Percentiles rank a stretch among this genome's conserved stretches.
Evolutionary conservation across 2,113 vertebrate genomes (phyloP).

Genomic region (Serilophus lunatus): DNA sequence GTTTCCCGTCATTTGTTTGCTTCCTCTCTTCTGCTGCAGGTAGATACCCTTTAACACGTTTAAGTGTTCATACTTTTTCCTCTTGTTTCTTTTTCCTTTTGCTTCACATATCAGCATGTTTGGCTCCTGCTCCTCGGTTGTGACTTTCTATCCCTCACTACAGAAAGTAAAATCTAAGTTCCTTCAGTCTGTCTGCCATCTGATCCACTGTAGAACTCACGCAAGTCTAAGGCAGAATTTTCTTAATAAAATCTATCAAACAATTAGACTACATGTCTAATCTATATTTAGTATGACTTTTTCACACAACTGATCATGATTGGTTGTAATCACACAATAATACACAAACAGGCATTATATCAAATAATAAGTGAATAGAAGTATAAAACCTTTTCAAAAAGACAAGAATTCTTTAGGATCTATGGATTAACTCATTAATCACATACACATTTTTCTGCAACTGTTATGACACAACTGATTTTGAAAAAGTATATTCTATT

Average conservation of each 20-base stretch:
- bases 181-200: not conserved
- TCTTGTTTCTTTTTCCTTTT: not conserved
- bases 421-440: not conserved
- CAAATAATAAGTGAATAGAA: not conserved
- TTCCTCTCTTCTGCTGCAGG: not conserved
- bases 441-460: not conserved
- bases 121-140: not conserved
- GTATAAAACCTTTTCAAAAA: not conserved
- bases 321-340: not conserved
- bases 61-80: not conserved
- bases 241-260: not conserved
- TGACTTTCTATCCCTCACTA: not conserved
- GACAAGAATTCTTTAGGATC: not conserved
- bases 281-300: not conserved
- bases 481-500: not conserved
- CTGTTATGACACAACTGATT: not conserved
- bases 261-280: not conserved
- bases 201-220: not conserved
- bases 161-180: not conserved
- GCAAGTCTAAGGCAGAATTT: not conserved
- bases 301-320: not conserved
- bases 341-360: not conserved
- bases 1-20: not conserved
- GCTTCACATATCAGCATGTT: not conserved
- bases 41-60: not conserved